Percentiles rank a stretch among this genome's conserved stretches.
Conservation (phyloP, 2,888 invertebrate genomes). For the Serripes groenlandicus region DNA sequence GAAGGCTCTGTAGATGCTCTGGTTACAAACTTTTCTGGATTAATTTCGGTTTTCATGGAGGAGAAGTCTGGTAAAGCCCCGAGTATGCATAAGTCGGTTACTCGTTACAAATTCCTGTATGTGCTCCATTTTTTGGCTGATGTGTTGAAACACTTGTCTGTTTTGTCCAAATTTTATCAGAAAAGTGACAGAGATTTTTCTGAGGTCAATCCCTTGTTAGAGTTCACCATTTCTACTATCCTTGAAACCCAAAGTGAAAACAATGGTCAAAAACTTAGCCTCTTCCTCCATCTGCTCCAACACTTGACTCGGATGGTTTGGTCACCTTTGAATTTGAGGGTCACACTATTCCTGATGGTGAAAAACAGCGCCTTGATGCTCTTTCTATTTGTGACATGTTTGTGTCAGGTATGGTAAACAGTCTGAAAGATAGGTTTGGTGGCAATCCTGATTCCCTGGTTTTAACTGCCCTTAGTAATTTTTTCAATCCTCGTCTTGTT, state of each 20-base stretch:
- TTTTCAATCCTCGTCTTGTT: conserved; percentile 18
- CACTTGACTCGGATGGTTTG: conserved; percentile 40
- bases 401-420: conserved; percentile 40
- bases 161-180: conserved; percentile 59
- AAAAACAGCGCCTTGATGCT: conserved; percentile 58
- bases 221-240: conserved; percentile 36
- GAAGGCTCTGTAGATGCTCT: conserved; percentile 59
- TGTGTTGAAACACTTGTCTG: conserved; percentile 52
- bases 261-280: conserved; percentile 25
- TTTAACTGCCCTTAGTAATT: conserved; percentile 13
- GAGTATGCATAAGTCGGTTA: conserved; percentile 51
- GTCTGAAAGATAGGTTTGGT: conserved; percentile 51
- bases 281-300: conserved; percentile 53
- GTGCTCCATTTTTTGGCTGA: conserved; percentile 55
- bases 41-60: conserved; percentile 44
- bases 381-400: conserved; percentile 49
- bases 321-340: conserved; percentile 59
- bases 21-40: conserved; percentile 33
- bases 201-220: conserved; percentile 56
- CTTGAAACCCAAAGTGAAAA: conserved; percentile 17
- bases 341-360: conserved; percentile 61
- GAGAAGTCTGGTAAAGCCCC: conserved; percentile 49
- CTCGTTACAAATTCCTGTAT: conserved; percentile 59
- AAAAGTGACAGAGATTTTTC: conserved; percentile 53
- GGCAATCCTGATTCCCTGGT: neutral